Evolutionary conservation across 2,888 invertebrate genomes (phyloP).

Genomic region (Notodonta ziczac): DNA sequence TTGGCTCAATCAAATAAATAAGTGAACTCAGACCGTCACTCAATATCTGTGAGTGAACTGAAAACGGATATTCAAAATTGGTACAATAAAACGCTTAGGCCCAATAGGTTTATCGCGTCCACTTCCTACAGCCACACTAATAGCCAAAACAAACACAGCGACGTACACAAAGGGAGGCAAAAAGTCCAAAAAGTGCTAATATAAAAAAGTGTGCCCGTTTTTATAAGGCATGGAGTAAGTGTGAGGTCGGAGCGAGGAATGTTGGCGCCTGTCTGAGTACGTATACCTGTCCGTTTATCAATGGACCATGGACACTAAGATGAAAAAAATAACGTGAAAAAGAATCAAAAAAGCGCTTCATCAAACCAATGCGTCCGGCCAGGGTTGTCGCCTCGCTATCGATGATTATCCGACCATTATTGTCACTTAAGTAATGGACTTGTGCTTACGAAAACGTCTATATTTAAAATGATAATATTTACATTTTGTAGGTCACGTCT

Average conservation of each 20-base stretch:
- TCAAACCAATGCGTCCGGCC: conserved; percentile 78
- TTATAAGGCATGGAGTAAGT: conserved; percentile 80
- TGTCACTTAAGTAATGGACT: conserved; percentile 37
- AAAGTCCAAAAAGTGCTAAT: conserved; percentile 81
- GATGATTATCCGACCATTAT: conserved; percentile 40
- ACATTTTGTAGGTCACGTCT: conserved; percentile 1
- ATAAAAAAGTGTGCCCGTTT: conserved; percentile 82
- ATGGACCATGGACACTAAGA: conserved; percentile 80
- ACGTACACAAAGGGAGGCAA: conserved; percentile 78
- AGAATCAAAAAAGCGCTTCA: conserved; percentile 81
- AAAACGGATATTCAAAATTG: conserved; percentile 79
- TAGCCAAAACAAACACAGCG: conserved; percentile 82
- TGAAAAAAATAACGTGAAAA: conserved; percentile 67
- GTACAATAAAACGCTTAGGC: conserved; percentile 83
- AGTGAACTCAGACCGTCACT: conserved; percentile 37
- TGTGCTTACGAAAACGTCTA: conserved; percentile 34
- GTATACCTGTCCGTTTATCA: conserved; percentile 85
- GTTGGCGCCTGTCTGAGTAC: conserved; percentile 85
- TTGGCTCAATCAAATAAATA: conserved; percentile 53
- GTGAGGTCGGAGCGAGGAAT: conserved; percentile 84
- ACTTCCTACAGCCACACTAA: conserved; percentile 81
- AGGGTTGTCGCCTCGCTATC: conserved; percentile 71
- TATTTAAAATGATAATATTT: conserved; percentile 29
- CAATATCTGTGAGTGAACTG: conserved; percentile 50
- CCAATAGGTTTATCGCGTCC: conserved; percentile 80